These are phyloP conservation scores for Silurus asotus DNA, from an alignment of 2,113 vertebrate species.

Conservation along the genomic window DNA sequence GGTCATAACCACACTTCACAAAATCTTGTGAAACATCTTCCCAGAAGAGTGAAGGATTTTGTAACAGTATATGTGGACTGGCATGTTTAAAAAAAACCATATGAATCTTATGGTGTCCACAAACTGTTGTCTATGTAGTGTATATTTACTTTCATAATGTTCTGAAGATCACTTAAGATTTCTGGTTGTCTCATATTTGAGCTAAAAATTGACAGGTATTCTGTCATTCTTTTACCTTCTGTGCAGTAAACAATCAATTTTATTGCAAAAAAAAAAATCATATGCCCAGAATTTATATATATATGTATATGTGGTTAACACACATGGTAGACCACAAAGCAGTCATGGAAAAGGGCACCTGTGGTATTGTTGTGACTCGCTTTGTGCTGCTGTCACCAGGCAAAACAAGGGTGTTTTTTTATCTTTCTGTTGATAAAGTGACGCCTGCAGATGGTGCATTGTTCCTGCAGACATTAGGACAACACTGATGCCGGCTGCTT, in stretches of 20 bases:
- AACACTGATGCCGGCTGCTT: not conserved
- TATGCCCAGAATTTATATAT: not conserved
- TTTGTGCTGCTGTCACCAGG: slow-evolving; percentile 2
- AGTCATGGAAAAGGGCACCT: slow-evolving; percentile 20
- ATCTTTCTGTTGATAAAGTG: not conserved
- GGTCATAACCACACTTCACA: too few species aligned
- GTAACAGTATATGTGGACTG: too few species aligned
- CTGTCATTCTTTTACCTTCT: not conserved
- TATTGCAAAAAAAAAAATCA: not conserved
- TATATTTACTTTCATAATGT: too few species aligned
- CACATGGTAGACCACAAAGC: not conserved
- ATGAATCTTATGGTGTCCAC: too few species aligned
- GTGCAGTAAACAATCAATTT: not conserved
- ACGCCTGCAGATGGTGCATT: slow-evolving; percentile 38
- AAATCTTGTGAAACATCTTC: too few species aligned
- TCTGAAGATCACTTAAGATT: not conserved
- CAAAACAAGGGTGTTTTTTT: not conserved
- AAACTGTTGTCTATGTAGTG: too few species aligned
- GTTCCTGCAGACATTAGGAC: slow-evolving; percentile 15
- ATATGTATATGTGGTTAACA: not conserved
- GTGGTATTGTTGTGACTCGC: not conserved
- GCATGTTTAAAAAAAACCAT: too few species aligned
- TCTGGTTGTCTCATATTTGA: not conserved
- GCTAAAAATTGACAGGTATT: not conserved
- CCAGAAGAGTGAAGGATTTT: too few species aligned